These are phyloP conservation scores for Glaucidium brasilianum DNA, from an alignment of 2,113 vertebrate genomes.

Conservation along the genomic window DNA sequence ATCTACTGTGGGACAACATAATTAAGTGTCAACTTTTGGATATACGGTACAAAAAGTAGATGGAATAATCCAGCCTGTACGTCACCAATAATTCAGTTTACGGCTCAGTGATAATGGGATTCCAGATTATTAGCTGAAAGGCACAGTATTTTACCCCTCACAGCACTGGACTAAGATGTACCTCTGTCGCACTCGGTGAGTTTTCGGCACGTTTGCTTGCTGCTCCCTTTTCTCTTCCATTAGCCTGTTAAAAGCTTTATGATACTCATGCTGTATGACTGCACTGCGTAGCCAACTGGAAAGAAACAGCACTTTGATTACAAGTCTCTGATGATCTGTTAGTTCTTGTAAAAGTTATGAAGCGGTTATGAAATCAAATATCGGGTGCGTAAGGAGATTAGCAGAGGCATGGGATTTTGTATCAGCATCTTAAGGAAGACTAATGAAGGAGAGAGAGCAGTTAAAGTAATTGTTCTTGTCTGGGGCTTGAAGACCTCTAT, in stretches of 20 bases:
- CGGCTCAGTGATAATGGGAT: constrained; percentile 63
- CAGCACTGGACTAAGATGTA: background rate
- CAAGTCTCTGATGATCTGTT: background rate
- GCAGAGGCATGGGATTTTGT: background rate
- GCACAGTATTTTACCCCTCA: constrained; percentile 43
- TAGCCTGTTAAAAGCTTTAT: background rate
- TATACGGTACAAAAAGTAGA: constrained; percentile 49
- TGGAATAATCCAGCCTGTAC: constrained; percentile 58
- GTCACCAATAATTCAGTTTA: constrained; percentile 71
- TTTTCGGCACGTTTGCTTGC: background rate
- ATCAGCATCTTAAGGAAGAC: background rate
- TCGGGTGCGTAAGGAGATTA: background rate
- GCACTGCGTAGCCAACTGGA: constrained; percentile 9
- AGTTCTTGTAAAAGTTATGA: constrained; percentile 12
- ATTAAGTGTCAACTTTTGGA: constrained; percentile 76
- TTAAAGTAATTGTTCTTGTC: background rate
- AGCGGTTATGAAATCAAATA: background rate
- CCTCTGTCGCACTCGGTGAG: background rate
- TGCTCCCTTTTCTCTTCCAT: background rate
- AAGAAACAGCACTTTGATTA: constrained; percentile 37
- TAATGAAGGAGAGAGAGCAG: background rate
- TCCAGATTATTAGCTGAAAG: constrained; percentile 66
- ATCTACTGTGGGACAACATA: constrained; percentile 75
- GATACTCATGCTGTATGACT: background rate
- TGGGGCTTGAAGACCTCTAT: background rate